Conservation (phyloP, 2,113 vertebrate species). For the Manacus vitellinus region DNA sequence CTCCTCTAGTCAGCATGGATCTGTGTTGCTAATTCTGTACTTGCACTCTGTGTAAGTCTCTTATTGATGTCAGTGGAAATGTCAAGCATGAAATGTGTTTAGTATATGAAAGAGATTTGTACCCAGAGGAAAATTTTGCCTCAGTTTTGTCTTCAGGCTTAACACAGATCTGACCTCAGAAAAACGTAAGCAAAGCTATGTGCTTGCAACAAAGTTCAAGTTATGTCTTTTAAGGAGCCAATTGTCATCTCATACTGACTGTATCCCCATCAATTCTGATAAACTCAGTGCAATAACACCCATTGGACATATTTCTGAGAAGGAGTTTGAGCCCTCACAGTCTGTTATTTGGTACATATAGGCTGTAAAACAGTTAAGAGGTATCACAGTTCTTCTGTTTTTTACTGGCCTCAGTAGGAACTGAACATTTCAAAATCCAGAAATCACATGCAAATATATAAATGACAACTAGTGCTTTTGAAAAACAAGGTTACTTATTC, state of each 20-base stretch:
- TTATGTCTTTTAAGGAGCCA: neutral
- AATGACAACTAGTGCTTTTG: neutral
- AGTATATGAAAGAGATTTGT: neutral
- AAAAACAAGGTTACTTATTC: neutral
- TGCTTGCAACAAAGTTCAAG: neutral
- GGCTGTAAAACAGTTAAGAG: neutral
- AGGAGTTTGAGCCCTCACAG: neutral
- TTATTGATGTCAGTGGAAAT: conserved; percentile 28
- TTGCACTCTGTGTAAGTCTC: neutral
- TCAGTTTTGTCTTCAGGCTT: neutral
- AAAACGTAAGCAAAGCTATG: neutral
- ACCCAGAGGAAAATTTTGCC: neutral
- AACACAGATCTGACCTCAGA: neutral
- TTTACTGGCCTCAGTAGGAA: neutral
- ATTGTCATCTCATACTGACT: neutral
- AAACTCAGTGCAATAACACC: neutral
- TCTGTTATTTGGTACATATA: neutral
- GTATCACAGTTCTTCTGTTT: neutral
- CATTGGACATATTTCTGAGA: neutral
- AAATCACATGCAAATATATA: neutral
- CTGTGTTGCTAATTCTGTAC: neutral
- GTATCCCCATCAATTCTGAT: neutral
- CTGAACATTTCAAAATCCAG: neutral
- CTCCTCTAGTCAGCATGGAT: neutral
- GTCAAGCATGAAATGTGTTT: conserved; percentile 44